Evolutionary conservation across 2,888 invertebrate species (phyloP), one percentile per base, ranked within the genome.

Genomic region (Heliconius erato): DNA sequence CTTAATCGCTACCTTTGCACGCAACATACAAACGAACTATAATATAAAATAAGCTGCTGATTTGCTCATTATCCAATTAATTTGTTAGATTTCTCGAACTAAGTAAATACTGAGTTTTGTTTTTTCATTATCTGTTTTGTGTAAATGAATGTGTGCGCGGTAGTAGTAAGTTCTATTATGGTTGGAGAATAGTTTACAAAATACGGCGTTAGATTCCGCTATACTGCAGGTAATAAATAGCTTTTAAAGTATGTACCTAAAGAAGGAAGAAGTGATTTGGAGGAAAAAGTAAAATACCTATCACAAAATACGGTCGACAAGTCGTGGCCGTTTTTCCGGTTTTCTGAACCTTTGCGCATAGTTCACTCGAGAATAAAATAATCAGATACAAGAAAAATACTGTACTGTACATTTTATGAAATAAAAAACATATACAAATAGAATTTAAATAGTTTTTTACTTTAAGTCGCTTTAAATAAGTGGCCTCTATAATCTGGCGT

Each of bases 1-100:
- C 67, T 81, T 79, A 84, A 84, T 71, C 82, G 14, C 68, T 72
- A 49, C 78, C 79, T 78, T 68, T 63, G 76, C 86, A 84, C 84
- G 85, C 86, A 81, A 84, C 78, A 35, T 72, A 35, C 71, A 74
- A 35, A n/a, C 23, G 69, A 40, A 40, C 11, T 40, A 9, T 40
- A 40, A 40, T 40, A 40, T 40, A 40, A 40, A 67, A 84, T 59
- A 79, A 68, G 23, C 35, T 69, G 19, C 63, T 54, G 19, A 71
- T 77, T 49, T 59, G 69, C 40, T 69, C 40, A 63, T 78, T 32
- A 49, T 63, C 23, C 65, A 54, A 65, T 71, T 81, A 76, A 26
- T 69, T 78, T 32, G 44, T 16, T 63, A 49, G 28, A 54, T 44
- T 77, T 81, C 71, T n/a, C 71, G 69, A 26, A 23, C 63, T 49